Evolutionary conservation across 2,113 vertebrate genomes (phyloP), one percentile per base, ranked within the genome.

Genomic region (Hipposideros armiger): DNA sequence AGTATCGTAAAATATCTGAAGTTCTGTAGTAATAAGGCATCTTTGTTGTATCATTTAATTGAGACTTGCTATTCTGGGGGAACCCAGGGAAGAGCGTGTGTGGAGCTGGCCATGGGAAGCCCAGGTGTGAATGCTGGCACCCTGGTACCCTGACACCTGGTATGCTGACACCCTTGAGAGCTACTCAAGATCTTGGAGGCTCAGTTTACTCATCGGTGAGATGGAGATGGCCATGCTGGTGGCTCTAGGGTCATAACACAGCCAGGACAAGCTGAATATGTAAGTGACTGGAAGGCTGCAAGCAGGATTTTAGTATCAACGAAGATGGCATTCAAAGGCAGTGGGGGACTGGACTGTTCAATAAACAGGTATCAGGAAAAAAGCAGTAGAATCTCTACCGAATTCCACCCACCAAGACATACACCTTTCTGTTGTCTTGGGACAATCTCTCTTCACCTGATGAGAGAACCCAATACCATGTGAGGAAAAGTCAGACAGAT

Each of bases 201-300:
- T 73, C 62, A 2, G 24, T 3, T 20, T n/a, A 32, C 28, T 30
- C 16, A 36, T 16, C 45, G n/a, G n/a, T 67, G 32, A n/a, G 45
- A 36, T 0, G 0, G 10, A 9, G 13, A 36, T 1, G 4, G 24
- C 4, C 3, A 10, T 0, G 15, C 47, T 15, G 22, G 16, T 8
- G 16, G 62, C 54, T 73, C 28, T 0, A 11, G 52, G 40, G 42
- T 7, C 2, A 0, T 17, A 2, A 10, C 42, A 20, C 13, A 4
- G 9, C 50, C 60, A 17, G 6, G 16, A 30, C 1, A 9, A 67
- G 22, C 64, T 13, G 10, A 5, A 73, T 1, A 60, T 4, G 58
- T 60, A 17, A 56, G 77, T 7, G 11, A 15, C 2, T 1, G 0
- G 74, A 13, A 81, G 5, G 13, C 58, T 36, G 2, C 0, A 1